Conservation (phyloP, 2,113 vertebrate genomes). For the Arizona elegans region DNA sequence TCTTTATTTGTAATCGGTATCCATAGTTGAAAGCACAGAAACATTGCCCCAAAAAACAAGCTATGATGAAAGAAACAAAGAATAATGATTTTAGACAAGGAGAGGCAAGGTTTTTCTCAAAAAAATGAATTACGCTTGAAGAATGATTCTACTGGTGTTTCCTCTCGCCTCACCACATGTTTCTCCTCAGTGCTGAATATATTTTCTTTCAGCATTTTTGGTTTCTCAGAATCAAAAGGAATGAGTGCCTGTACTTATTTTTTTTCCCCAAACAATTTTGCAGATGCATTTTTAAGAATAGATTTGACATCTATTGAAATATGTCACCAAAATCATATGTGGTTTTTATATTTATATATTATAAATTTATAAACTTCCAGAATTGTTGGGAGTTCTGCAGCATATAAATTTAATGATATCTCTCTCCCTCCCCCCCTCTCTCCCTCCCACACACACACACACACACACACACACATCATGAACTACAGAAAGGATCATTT, state of each 20-base stretch:
- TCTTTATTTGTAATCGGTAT: neutral
- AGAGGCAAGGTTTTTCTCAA: neutral
- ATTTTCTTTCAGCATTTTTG: neutral
- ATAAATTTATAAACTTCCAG: neutral
- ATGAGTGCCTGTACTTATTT: neutral
- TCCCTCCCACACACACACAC: no score
- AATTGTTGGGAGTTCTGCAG: neutral
- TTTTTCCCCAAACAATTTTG: neutral
- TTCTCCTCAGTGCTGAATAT: neutral
- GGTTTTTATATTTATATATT: neutral
- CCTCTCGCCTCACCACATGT: neutral
- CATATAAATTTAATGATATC: neutral
- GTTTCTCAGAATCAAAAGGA: neutral
- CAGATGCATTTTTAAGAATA: neutral
- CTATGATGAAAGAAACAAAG: neutral
- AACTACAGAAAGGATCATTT: neutral
- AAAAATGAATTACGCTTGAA: neutral
- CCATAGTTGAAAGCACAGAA: conserved; percentile 1
- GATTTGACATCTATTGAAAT: neutral
- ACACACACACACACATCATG: neutral
- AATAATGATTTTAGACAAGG: neutral
- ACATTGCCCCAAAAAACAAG: neutral
- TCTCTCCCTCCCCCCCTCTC: rapidly evolving
- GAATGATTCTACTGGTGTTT: neutral
- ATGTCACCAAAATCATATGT: neutral